phyloP scores from a whole-genome alignment of 2,888 invertebrate species.

The Boloria selene region DNA sequence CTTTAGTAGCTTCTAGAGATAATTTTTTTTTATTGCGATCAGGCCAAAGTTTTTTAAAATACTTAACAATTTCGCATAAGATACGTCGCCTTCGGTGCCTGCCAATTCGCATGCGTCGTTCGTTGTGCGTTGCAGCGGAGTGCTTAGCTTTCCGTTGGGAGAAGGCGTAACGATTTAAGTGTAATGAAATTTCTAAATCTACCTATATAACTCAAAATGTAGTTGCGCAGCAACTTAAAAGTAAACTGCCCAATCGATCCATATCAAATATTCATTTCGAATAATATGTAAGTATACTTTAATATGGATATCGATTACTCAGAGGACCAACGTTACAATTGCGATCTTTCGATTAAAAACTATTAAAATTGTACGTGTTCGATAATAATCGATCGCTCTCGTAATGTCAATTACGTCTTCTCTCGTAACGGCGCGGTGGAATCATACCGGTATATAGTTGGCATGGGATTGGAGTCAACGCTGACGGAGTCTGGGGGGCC shows the following conservation, averaged over 20 bases:
- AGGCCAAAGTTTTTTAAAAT: slow-evolving; percentile 32
- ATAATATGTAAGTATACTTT: background rate
- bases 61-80: slow-evolving; percentile 47
- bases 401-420: slow-evolving; percentile 53
- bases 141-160: slow-evolving; percentile 66
- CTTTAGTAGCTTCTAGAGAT: background rate
- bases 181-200: slow-evolving; percentile 36
- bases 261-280: slow-evolving; percentile 27
- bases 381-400: background rate
- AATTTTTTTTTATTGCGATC: slow-evolving; percentile 28
- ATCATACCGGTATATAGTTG: slow-evolving; percentile 92
- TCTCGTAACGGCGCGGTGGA: slow-evolving; percentile 52
- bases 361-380: background rate
- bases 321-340: slow-evolving; percentile 21
- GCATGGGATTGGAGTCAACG: slow-evolving; percentile 92
- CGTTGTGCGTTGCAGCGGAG: slow-evolving; percentile 75
- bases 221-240: slow-evolving; percentile 35
- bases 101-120: slow-evolving; percentile 77
- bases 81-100: slow-evolving; percentile 60
- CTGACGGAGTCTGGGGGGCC: slow-evolving; percentile 88
- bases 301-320: slow-evolving; percentile 36
- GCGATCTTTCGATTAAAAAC: background rate
- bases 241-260: slow-evolving; percentile 39
- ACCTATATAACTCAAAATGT: slow-evolving; percentile 28
- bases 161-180: slow-evolving; percentile 54